These are phyloP conservation scores for Stomatorhinus ivindoensis DNA, from an alignment of 2,113 vertebrate genomes.

Conservation along the genomic window DNA sequence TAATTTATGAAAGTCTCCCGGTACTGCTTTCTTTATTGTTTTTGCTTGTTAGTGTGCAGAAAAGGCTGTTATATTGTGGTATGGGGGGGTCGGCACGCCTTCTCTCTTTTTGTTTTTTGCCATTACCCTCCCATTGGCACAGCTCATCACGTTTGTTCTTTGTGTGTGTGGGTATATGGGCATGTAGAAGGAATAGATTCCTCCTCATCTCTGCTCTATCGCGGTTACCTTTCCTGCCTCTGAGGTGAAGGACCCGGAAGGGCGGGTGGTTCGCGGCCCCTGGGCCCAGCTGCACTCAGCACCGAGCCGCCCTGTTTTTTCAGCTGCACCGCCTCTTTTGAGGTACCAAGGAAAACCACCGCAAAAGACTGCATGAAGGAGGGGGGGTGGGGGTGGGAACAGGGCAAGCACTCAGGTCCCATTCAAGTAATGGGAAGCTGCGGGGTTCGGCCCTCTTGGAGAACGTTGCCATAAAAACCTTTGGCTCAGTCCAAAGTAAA, in stretches of 20 bases:
- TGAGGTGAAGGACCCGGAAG: not conserved
- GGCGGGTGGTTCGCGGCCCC: not conserved
- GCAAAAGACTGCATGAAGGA: slow-evolving; percentile 59
- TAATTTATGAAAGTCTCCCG: slow-evolving; percentile 12
- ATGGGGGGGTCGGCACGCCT: not conserved
- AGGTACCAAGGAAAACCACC: slow-evolving; percentile 75
- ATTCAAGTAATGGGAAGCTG: slow-evolving; percentile 71
- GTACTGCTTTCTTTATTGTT: slow-evolving; percentile 10
- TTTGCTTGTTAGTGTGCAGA: slow-evolving; percentile 1
- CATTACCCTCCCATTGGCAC: not conserved
- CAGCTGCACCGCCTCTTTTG: slow-evolving; percentile 87
- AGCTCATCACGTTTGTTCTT: slow-evolving; percentile 7
- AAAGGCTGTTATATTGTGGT: slow-evolving; percentile 1
- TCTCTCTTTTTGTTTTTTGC: slow-evolving; percentile 6
- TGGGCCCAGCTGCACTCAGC: slow-evolving; percentile 50
- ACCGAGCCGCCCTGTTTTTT: slow-evolving; percentile 75
- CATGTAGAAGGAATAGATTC: not conserved
- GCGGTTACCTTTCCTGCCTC: not conserved
- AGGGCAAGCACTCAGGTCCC: slow-evolving; percentile 60
- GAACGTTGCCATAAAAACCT: slow-evolving; percentile 63
- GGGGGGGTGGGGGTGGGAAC: slow-evolving; percentile 13
- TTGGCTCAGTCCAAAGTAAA: slow-evolving; percentile 72
- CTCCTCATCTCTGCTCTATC: slow-evolving; percentile 16
- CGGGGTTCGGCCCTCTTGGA: slow-evolving; percentile 62
- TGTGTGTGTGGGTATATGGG: not conserved